A percentile compares a stretch with the other conserved stretches of the same genome.
phyloP scores from a whole-genome alignment of 1,140 invertebrate species.

The Lasaia peninsularis region DNA sequence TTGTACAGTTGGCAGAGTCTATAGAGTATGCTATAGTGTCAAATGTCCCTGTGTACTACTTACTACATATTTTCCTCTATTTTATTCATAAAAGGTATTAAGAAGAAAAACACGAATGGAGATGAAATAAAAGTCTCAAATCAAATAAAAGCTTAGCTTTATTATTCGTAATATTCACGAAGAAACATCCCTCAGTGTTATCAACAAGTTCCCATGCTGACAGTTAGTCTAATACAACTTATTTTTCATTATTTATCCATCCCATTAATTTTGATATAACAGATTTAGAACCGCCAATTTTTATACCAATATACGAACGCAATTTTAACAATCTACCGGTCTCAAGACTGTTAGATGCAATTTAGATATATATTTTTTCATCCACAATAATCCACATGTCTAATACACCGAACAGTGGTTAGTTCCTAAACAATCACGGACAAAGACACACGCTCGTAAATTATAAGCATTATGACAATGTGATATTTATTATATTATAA shows the following conservation, averaged over 20 bases:
- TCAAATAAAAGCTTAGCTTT: conserved; percentile 80
- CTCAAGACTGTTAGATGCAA: conserved; percentile 33
- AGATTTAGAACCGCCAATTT: conserved; percentile 65
- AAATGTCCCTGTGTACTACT: too few relatives aligned
- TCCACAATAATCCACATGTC: conserved; percentile 63
- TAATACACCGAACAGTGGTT: conserved; percentile 75
- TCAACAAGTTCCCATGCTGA: conserved; percentile 69
- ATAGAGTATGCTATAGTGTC: too few relatives aligned
- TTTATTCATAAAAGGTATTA: too few relatives aligned
- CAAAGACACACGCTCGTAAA: conserved; percentile 78
- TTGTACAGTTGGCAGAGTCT: too few relatives aligned
- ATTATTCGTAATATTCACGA: conserved; percentile 78
- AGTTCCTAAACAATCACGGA: conserved; percentile 76
- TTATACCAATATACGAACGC: conserved; percentile 48
- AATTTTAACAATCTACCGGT: conserved; percentile 36
- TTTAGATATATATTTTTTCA: conserved; percentile 51
- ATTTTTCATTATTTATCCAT: conserved; percentile 47
- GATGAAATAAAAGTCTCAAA: conserved; percentile 57
- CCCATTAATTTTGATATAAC: conserved; percentile 62
- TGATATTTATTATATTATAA: conserved; percentile 72
- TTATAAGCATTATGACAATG: conserved; percentile 78
- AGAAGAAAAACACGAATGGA: too few relatives aligned
- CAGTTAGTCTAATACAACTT: conserved; percentile 52
- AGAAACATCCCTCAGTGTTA: conserved; percentile 76
- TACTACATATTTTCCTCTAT: too few relatives aligned